phyloP scores from a whole-genome alignment of 2,113 vertebrate species.

The Dipodomys spectabilis region DNA sequence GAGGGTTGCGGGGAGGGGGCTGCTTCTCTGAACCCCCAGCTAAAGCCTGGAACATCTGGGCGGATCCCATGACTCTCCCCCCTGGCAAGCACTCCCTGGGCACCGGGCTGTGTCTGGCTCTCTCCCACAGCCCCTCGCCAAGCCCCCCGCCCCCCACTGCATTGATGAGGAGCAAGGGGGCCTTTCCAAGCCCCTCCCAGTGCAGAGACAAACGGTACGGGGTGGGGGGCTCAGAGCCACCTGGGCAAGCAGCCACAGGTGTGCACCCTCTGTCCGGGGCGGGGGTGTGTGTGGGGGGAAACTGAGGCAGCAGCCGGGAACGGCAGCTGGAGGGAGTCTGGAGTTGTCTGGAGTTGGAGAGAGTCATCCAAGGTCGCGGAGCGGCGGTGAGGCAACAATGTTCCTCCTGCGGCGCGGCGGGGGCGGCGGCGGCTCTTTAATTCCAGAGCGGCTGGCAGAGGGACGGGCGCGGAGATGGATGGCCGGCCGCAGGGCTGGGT shows the following conservation, averaged over 20 bases:
- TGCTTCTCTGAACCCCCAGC: no score
- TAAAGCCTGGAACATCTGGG: accelerated
- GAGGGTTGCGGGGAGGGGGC: neutral
- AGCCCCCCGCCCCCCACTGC: accelerated
- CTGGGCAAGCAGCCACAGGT: neutral
- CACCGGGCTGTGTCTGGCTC: no score
- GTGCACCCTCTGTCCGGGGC: no score
- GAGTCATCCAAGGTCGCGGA: constrained; percentile 72
- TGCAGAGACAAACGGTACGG: accelerated
- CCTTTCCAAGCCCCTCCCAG: neutral
- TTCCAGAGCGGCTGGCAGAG: constrained; percentile 74
- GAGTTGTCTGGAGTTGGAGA: neutral
- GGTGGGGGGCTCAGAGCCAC: no score
- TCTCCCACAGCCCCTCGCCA: no score
- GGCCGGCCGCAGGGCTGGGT: constrained; percentile 73
- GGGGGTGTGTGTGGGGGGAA: neutral
- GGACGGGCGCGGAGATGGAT: constrained; percentile 72
- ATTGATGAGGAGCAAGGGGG: accelerated
- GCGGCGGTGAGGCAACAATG: neutral
- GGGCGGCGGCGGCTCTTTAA: constrained; percentile 67
- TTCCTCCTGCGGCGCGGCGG: constrained; percentile 51
- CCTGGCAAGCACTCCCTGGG: neutral
- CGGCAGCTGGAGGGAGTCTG: neutral
- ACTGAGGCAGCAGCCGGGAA: constrained; percentile 30
- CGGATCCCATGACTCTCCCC: accelerated